phyloP scores from a whole-genome alignment of 2,113 vertebrate genomes.

The Phaethornis superciliosus region DNA sequence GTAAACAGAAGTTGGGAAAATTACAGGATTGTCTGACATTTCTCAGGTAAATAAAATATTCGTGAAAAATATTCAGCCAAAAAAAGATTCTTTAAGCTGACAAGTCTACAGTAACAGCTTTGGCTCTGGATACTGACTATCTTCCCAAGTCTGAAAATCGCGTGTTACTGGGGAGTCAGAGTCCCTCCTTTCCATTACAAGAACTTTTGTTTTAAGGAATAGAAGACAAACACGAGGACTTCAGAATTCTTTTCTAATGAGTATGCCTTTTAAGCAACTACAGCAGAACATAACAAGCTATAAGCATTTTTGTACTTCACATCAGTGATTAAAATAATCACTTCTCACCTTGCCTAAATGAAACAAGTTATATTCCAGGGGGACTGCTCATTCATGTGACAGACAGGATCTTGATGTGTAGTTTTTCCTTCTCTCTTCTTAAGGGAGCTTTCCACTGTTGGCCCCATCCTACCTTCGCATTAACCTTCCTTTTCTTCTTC shows the following conservation, averaged over 20 bases:
- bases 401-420: neutral
- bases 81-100: neutral
- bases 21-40: neutral
- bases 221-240: neutral
- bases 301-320: neutral
- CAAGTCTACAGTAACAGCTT: neutral
- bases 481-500: neutral
- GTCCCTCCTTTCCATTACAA: neutral
- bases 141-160: neutral
- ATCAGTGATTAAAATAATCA: neutral
- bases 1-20: neutral
- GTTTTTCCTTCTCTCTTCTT: neutral
- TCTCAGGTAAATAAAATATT: too few species aligned
- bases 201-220: neutral
- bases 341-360: neutral
- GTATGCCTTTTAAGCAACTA: neutral
- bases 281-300: neutral
- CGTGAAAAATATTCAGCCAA: neutral
- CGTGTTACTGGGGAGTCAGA: fast-evolving
- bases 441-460: neutral
- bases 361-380: neutral
- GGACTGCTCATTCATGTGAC: neutral
- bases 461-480: neutral
- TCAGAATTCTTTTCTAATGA: neutral
- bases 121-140: neutral